These are phyloP conservation scores for Enhydra lutris DNA, from an alignment of 2,113 vertebrate genomes.

Conservation along the genomic window DNA sequence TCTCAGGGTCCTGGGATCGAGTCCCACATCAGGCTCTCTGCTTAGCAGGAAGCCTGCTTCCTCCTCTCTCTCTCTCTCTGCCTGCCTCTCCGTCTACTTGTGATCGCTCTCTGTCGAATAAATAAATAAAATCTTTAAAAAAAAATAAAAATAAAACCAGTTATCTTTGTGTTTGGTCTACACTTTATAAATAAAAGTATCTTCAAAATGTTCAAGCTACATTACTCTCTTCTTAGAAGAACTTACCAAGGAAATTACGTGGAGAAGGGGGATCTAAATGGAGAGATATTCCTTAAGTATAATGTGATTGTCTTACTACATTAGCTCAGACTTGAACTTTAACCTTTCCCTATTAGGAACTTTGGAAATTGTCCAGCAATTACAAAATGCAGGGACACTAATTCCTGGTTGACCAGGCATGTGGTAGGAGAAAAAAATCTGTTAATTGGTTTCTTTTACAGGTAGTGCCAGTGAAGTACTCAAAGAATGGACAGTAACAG, in stretches of 20 bases:
- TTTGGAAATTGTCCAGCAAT: conserved; percentile 1
- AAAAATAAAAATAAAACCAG: too few relatives aligned
- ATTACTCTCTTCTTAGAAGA: conserved; percentile 39
- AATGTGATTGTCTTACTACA: neutral
- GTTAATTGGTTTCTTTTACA: conserved; percentile 66
- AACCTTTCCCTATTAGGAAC: neutral
- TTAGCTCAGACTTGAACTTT: neutral
- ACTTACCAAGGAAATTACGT: conserved; percentile 16
- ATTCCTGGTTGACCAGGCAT: neutral
- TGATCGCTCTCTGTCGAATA: too few relatives aligned
- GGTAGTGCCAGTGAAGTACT: conserved; percentile 94
- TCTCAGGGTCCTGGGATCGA: too few relatives aligned
- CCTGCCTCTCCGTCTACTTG: too few relatives aligned
- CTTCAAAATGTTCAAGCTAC: neutral
- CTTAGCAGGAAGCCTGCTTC: too few relatives aligned
- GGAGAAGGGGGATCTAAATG: neutral
- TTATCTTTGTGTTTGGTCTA: neutral
- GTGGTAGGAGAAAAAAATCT: neutral
- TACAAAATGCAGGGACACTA: neutral
- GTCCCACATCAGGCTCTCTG: too few relatives aligned
- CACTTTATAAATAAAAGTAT: neutral
- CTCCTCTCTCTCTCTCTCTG: too few relatives aligned
- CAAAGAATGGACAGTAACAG: conserved; percentile 96
- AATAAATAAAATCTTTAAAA: too few relatives aligned
- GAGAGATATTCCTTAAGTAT: neutral